Conservation (phyloP, 1,140 invertebrate genomes). For the Oryzaephilus surinamensis region DNA sequence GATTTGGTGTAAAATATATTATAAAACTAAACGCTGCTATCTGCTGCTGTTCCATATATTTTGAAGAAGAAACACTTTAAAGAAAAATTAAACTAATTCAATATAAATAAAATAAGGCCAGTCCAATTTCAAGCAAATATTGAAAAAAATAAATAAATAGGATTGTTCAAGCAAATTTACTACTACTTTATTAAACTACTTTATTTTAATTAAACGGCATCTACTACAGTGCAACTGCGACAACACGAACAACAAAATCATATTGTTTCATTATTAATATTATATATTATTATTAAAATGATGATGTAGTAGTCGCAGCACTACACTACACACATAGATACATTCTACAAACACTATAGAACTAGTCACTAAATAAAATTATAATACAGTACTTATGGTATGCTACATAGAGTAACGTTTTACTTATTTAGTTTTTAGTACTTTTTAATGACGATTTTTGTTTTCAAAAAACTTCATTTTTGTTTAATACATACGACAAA, state of each 20-base stretch:
- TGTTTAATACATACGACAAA: constrained; percentile 31
- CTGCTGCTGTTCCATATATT: constrained; percentile 11
- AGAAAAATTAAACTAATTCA: too few species aligned
- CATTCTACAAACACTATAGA: constrained; percentile 37
- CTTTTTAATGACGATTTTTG: too few species aligned
- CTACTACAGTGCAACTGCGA: constrained; percentile 38
- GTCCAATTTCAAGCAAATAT: too few species aligned
- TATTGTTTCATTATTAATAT: too few species aligned
- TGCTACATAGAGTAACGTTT: constrained; percentile 33
- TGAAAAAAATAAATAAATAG: too few species aligned
- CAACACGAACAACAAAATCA: too few species aligned
- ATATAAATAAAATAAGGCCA: too few species aligned
- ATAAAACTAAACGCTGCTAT: constrained; percentile 6
- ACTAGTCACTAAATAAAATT: constrained; percentile 31
- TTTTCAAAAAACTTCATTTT: constrained; percentile 1
- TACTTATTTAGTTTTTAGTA: too few species aligned
- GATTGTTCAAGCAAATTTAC: constrained; percentile 33
- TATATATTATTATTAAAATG: too few species aligned
- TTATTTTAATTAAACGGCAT: constrained; percentile 38
- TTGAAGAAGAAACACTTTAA: too few species aligned
- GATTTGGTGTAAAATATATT: constrained; percentile 1
- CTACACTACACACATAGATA: constrained; percentile 39
- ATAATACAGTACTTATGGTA: constrained; percentile 29
- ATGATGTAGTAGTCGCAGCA: constrained; percentile 12
- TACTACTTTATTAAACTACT: constrained; percentile 39